A percentile compares a stretch with the other conserved stretches of the same genome.
These are phyloP conservation scores for Sturnus vulgaris DNA, from an alignment of 2,113 vertebrate species.

Conservation along the genomic window DNA sequence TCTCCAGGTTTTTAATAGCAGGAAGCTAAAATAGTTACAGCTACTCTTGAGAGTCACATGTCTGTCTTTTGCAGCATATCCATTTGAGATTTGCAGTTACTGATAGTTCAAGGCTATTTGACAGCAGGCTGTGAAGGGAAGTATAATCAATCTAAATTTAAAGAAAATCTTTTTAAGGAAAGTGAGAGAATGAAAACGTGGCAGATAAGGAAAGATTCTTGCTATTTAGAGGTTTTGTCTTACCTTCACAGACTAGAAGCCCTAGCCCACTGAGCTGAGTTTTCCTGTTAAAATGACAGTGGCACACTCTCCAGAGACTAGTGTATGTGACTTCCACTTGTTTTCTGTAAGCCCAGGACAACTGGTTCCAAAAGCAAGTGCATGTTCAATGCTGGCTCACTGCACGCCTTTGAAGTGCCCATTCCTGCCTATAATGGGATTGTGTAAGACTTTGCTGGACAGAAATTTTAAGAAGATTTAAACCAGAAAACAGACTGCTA, in stretches of 20 bases:
- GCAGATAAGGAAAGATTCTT: neutral
- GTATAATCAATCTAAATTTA: neutral
- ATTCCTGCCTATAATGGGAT: neutral
- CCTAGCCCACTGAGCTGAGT: neutral
- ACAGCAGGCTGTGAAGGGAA: neutral
- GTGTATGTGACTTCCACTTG: neutral
- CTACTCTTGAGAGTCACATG: neutral
- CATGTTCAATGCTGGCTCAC: too few relatives aligned
- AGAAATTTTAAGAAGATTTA: neutral
- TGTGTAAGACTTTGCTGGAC: accelerated
- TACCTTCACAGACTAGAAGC: neutral
- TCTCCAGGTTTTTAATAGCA: neutral
- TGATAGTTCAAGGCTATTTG: neutral
- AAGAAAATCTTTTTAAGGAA: neutral
- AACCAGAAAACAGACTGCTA: neutral
- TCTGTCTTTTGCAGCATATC: neutral
- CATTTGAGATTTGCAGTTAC: neutral
- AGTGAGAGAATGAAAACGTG: neutral
- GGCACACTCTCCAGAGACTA: accelerated
- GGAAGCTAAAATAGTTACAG: neutral
- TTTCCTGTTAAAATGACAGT: neutral
- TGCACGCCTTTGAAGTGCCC: accelerated
- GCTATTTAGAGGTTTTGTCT: neutral
- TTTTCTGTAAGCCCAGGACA: neutral
- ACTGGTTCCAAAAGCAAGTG: neutral